Conservation (phyloP, 1,140 invertebrate genomes). For the Zaprionus kolodkinae region DNA sequence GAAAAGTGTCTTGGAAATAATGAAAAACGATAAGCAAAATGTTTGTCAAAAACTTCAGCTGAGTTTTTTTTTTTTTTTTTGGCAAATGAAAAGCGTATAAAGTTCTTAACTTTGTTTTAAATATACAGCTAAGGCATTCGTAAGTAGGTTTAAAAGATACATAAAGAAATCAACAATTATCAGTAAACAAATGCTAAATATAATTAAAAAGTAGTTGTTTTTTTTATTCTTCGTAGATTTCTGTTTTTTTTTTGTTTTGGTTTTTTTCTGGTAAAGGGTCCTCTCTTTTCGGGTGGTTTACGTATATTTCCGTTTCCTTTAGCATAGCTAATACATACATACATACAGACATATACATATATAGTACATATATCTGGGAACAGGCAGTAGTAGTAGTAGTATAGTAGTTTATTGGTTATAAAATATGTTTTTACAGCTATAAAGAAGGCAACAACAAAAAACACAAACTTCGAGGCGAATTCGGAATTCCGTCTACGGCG, state of each 20-base stretch:
- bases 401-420: conserved; percentile 9
- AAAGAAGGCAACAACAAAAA: conserved; percentile 73
- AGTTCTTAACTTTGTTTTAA: conserved; percentile 56
- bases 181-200: conserved; percentile 38
- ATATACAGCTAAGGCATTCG: conserved; percentile 13
- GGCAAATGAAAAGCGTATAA: conserved; percentile 13
- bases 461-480: conserved; percentile 42
- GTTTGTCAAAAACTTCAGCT: conserved; percentile 4
- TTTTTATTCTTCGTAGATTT: conserved; percentile 18
- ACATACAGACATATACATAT: conserved; percentile 59
- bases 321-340: conserved; percentile 49
- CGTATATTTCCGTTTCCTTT: conserved; percentile 65
- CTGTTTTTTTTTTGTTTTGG: conserved; percentile 23
- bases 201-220: conserved; percentile 38
- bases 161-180: conserved; percentile 7
- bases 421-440: conserved; percentile 51
- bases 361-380: conserved; percentile 51
- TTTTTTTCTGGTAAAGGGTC: conserved; percentile 71
- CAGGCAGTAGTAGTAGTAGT: conserved; percentile 52
- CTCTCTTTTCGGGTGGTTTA: conserved; percentile 66
- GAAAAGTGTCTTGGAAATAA: conserved; percentile 50
- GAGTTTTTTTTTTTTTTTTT: not conserved
- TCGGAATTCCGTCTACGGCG: conserved; percentile 42
- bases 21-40: conserved; percentile 36
- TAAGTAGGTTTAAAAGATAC: conserved; percentile 1